Conservation (phyloP, 64 coral and sea anemone species). For the Platygyra sinensis region DNA sequence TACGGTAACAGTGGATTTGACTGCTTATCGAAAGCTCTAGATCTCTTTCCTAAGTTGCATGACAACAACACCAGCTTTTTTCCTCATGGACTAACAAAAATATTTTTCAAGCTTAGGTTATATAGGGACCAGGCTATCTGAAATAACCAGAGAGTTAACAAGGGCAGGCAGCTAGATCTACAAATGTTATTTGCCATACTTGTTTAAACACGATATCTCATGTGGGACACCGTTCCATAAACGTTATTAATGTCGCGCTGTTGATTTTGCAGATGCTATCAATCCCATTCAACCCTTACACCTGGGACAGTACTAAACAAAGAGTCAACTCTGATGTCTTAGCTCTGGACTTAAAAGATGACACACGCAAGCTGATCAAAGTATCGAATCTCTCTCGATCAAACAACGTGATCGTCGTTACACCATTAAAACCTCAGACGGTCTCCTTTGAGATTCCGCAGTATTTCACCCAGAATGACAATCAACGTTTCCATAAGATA, state of each 20-base stretch:
- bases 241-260: neutral
- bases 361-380: neutral
- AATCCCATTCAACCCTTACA: slow-evolving; percentile 57
- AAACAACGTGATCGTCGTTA: slow-evolving; percentile 3
- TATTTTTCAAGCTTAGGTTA: no score
- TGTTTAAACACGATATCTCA: no score
- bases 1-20: no score
- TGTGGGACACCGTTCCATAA: no score
- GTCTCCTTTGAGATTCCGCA: neutral
- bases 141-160: no score
- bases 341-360: slow-evolving; percentile 28
- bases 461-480: slow-evolving; percentile 37
- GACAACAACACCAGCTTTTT: no score
- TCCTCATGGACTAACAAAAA: no score
- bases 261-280: slow-evolving; percentile 36
- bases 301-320: slow-evolving; percentile 47
- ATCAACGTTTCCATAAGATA: neutral
- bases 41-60: no score
- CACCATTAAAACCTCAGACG: neutral
- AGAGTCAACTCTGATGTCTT: slow-evolving; percentile 33
- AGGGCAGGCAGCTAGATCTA: no score
- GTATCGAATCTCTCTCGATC: slow-evolving; percentile 33
- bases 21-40: no score
- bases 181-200: no score
- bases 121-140: no score